Evolutionary conservation across 2,888 invertebrate genomes (phyloP).

Genomic region (Pinctada fucata): DNA sequence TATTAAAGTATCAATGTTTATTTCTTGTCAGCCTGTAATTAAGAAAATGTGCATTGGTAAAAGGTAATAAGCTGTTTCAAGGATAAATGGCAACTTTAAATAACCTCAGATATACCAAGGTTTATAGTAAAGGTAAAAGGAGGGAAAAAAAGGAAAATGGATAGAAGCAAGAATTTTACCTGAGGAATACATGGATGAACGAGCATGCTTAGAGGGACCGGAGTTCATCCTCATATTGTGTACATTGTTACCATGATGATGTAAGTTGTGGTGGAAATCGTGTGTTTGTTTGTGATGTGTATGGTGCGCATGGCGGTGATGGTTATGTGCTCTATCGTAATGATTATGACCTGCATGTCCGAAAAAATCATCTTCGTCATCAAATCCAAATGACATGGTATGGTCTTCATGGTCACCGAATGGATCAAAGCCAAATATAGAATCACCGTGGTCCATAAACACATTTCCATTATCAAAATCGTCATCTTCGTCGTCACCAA

Average conservation of each 20-base stretch:
- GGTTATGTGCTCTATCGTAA: slow-evolving; percentile 51
- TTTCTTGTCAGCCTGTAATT: no score
- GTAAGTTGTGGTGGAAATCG: slow-evolving; percentile 32
- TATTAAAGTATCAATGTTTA: no score
- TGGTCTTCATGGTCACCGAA: slow-evolving; percentile 34
- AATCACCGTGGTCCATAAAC: slow-evolving; percentile 64
- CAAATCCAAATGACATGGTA: slow-evolving; percentile 33
- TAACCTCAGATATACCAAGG: no score
- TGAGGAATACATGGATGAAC: slow-evolving; percentile 7
- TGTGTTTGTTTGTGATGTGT: slow-evolving; percentile 45
- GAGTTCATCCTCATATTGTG: slow-evolving; percentile 23
- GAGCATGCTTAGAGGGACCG: not conserved
- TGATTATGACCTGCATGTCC: slow-evolving; percentile 50
- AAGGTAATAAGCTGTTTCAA: no score
- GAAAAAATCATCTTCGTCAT: slow-evolving; percentile 45
- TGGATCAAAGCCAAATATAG: slow-evolving; percentile 66
- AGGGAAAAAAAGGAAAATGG: no score
- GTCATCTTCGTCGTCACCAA: slow-evolving; percentile 68
- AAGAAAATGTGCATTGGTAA: no score
- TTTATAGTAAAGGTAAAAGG: no score
- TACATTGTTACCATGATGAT: slow-evolving; percentile 16
- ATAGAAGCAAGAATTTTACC: no score
- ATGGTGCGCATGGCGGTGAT: slow-evolving; percentile 44
- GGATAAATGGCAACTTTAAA: no score
- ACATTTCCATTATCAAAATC: slow-evolving; percentile 69